These are phyloP conservation scores for Crocidura indochinensis DNA, from an alignment of 2,797 vertebrate species.

Conservation along the genomic window DNA sequence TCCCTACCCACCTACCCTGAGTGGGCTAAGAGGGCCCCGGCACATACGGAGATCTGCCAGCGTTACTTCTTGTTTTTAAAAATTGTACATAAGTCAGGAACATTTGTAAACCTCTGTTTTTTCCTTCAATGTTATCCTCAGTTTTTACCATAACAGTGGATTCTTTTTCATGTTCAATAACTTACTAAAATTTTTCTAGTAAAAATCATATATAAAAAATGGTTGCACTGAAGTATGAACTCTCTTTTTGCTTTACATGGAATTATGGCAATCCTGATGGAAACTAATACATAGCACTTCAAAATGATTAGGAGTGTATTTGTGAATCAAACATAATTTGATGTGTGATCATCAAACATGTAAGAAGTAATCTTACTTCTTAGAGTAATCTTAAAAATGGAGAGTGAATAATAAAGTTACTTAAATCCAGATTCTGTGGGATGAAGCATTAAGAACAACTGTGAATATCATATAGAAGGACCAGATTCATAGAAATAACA, in stretches of 20 bases:
- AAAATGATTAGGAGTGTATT: not conserved
- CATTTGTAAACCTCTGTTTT: slow-evolving; percentile 14
- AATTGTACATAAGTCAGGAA: not conserved
- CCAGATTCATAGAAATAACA: slow-evolving; percentile 47
- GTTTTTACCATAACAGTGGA: not conserved
- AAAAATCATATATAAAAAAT: slow-evolving; percentile 36
- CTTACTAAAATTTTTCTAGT: slow-evolving; percentile 16
- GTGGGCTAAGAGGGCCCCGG: no score
- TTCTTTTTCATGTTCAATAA: not conserved
- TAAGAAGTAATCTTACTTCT: no score
- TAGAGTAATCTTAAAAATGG: not conserved
- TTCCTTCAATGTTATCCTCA: not conserved
- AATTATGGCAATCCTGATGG: not conserved
- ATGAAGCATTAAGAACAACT: slow-evolving; percentile 16
- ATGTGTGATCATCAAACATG: no score
- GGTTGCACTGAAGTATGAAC: no score
- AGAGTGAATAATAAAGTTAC: slow-evolving; percentile 16
- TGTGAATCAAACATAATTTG: slow-evolving; percentile 30
- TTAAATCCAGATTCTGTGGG: slow-evolving; percentile 12
- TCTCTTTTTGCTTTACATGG: not conserved
- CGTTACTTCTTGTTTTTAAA: slow-evolving; percentile 1
- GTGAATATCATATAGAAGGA: slow-evolving; percentile 44
- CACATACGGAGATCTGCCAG: no score
- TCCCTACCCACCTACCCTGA: no score
- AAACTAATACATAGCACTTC: not conserved